Evolutionary conservation across 2,888 invertebrate genomes (phyloP).

Genomic region (Ypsolopha scabrella): DNA sequence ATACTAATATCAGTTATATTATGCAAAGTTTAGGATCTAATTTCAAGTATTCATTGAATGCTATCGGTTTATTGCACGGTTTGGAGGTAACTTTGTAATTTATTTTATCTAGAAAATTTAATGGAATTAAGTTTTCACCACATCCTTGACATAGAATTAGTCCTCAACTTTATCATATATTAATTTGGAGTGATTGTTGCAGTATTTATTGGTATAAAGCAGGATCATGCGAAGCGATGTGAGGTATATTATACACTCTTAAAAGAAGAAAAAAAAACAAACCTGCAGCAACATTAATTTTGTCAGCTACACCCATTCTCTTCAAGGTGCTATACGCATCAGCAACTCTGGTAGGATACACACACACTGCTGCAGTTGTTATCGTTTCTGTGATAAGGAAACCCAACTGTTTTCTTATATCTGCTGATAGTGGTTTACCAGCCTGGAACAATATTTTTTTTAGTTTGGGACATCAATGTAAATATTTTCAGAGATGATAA

Average conservation of each 20-base stretch:
- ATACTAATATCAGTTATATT: too few species aligned
- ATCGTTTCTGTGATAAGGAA: constrained; percentile 32
- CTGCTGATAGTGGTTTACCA: constrained; percentile 53
- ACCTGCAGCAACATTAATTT: constrained; percentile 87
- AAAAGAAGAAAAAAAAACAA: constrained; percentile 13
- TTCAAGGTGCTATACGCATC: constrained; percentile 75
- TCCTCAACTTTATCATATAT: too few species aligned
- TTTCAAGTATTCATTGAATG: too few species aligned
- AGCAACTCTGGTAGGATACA: constrained; percentile 88
- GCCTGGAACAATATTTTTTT: constrained; percentile 48
- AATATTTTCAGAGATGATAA: constrained; percentile 3
- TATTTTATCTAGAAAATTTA: too few species aligned
- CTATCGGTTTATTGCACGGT: too few species aligned
- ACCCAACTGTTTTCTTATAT: constrained; percentile 25
- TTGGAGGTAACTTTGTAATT: too few species aligned
- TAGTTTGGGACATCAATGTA: background rate
- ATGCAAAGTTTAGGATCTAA: too few species aligned
- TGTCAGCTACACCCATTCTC: constrained; percentile 56
- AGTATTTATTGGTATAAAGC: too few species aligned
- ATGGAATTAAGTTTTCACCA: too few species aligned
- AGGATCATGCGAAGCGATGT: too few species aligned
- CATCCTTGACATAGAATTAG: too few species aligned
- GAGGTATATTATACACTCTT: background rate
- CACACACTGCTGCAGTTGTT: constrained; percentile 92
- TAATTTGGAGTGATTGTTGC: too few species aligned